Evolutionary conservation across 1,140 invertebrate species (phyloP).

Genomic region (Ceratosolen fusciceps): DNA sequence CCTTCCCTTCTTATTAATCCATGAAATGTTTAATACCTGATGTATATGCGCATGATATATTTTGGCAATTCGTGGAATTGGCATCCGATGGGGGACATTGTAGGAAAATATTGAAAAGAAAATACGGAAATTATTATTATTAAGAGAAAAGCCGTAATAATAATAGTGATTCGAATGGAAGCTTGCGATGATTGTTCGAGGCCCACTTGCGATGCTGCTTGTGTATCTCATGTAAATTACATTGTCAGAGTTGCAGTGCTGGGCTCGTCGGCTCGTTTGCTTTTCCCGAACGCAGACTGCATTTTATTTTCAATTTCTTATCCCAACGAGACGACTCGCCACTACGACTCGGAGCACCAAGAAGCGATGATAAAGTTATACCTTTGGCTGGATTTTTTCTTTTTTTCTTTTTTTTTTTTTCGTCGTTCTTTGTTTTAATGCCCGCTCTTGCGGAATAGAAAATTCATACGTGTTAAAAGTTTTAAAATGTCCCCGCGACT

Average conservation of each 20-base stretch:
- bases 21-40: too few relatives aligned
- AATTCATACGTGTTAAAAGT: too few relatives aligned
- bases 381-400: background rate
- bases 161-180: background rate
- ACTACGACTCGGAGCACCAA: background rate
- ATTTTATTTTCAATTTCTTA: background rate
- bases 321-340: background rate
- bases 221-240: constrained; percentile 6
- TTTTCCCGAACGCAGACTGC: background rate
- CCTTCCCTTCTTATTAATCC: too few relatives aligned
- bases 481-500: too few relatives aligned
- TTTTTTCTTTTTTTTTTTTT: too few relatives aligned
- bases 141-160: too few relatives aligned
- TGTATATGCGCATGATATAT: too few relatives aligned
- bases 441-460: background rate
- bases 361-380: background rate
- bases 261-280: background rate
- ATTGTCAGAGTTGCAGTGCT: background rate
- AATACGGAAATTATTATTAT: too few relatives aligned
- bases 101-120: too few relatives aligned
- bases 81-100: too few relatives aligned
- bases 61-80: too few relatives aligned
- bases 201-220: background rate
- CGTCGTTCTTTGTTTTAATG: too few relatives aligned
- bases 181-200: background rate